These are phyloP conservation scores for Cavia aperea DNA, from an alignment of 2,113 vertebrate species.

Conservation along the genomic window DNA sequence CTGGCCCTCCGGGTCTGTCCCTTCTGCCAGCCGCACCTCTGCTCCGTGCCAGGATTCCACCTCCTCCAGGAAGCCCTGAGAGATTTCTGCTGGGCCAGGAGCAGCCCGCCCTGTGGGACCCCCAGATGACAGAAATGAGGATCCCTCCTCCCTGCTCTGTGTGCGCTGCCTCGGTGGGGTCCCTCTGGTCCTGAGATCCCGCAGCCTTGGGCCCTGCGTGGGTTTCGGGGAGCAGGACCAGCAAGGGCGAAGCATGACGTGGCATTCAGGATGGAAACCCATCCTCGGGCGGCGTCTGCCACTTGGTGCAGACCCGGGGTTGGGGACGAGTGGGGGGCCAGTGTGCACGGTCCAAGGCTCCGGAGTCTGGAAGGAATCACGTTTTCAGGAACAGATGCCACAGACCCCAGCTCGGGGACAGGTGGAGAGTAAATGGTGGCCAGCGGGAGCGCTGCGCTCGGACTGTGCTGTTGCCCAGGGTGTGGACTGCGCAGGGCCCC, in stretches of 20 bases:
- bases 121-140: background rate
- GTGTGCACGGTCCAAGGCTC: fast-evolving
- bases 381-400: conserved; percentile 1
- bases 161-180: background rate
- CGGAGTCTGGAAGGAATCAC: background rate
- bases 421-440: background rate
- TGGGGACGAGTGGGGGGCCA: fast-evolving
- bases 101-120: background rate
- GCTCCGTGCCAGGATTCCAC: background rate
- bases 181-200: background rate
- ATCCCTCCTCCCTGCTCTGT: background rate
- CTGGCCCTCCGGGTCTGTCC: background rate
- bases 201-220: background rate
- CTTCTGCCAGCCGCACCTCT: too few species aligned
- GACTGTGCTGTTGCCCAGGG: fast-evolving
- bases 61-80: conserved; percentile 18
- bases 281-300: background rate
- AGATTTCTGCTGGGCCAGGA: background rate
- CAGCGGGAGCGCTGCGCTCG: fast-evolving
- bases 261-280: background rate
- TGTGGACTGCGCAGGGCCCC: fast-evolving
- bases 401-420: background rate
- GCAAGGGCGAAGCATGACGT: background rate
- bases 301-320: background rate
- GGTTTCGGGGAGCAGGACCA: background rate